Evolutionary conservation across 2,113 vertebrate species (phyloP).

Genomic region (Muntiacus muntjak): DNA sequence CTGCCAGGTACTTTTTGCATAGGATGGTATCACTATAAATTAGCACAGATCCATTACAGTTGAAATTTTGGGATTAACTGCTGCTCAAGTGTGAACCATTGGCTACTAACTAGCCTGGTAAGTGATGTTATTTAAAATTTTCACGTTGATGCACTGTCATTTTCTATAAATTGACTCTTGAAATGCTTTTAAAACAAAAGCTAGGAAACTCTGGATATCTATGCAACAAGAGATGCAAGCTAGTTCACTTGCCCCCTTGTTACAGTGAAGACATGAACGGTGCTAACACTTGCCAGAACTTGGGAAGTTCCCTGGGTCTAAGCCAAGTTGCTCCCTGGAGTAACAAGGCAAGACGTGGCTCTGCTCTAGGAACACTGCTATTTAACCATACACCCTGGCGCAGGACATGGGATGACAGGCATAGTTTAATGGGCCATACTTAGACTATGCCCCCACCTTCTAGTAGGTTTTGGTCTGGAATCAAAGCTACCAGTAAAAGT

Average conservation of each 20-base stretch:
- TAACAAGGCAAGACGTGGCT: neutral
- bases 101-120: neutral
- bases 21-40: neutral
- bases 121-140: neutral
- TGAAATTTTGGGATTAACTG: neutral
- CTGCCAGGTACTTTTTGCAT: neutral
- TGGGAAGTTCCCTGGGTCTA: constrained; percentile 60
- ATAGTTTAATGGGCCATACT: neutral
- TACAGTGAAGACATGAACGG: neutral
- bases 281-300: neutral
- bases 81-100: neutral
- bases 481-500: neutral
- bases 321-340: constrained; percentile 34
- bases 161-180: neutral
- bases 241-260: neutral
- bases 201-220: neutral
- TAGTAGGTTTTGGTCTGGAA: neutral
- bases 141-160: neutral
- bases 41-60: neutral
- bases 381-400: neutral
- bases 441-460: neutral
- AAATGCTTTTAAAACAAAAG: neutral
- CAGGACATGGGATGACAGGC: neutral
- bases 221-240: neutral
- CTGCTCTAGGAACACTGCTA: neutral